Conservation (phyloP, 2,113 vertebrate genomes). For the Solenodon paradoxus region DNA sequence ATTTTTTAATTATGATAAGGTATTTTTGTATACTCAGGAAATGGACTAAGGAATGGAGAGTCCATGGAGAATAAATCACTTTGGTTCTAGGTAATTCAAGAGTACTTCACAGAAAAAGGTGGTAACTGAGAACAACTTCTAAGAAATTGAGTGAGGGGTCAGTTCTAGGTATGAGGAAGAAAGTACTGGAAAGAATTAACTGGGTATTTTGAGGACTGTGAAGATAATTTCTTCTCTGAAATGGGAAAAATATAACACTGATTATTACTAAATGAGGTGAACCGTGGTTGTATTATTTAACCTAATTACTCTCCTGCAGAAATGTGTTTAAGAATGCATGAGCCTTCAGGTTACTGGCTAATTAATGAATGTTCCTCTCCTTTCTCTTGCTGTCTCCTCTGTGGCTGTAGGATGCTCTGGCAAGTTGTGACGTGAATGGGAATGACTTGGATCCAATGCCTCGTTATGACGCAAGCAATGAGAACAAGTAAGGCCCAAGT, state of each 20-base stretch:
- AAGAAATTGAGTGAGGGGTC: background rate
- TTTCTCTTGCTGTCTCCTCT: slow-evolving; percentile 62
- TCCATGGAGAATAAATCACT: background rate
- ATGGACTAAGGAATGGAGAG: background rate
- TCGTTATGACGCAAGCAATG: slow-evolving; percentile 97
- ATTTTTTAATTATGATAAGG: background rate
- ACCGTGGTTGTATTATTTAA: slow-evolving; percentile 66
- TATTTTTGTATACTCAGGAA: background rate
- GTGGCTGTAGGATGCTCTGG: slow-evolving; percentile 91
- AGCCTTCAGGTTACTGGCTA: slow-evolving; percentile 57
- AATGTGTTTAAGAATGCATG: slow-evolving; percentile 77
- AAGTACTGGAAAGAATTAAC: background rate
- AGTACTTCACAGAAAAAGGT: background rate
- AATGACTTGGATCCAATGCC: slow-evolving; percentile 99
- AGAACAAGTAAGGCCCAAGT: slow-evolving; percentile 95
- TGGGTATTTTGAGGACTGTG: background rate
- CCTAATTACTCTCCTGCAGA: slow-evolving; percentile 71
- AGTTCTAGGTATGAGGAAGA: background rate
- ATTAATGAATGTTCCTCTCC: slow-evolving; percentile 70
- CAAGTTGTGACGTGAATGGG: slow-evolving; percentile 98
- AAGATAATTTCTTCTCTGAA: background rate
- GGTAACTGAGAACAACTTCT: background rate
- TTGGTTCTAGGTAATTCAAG: background rate
- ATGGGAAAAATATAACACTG: background rate
- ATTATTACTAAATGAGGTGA: slow-evolving; percentile 63